phyloP scores from a whole-genome alignment of 2,888 invertebrate species.

The Noctua janthina region DNA sequence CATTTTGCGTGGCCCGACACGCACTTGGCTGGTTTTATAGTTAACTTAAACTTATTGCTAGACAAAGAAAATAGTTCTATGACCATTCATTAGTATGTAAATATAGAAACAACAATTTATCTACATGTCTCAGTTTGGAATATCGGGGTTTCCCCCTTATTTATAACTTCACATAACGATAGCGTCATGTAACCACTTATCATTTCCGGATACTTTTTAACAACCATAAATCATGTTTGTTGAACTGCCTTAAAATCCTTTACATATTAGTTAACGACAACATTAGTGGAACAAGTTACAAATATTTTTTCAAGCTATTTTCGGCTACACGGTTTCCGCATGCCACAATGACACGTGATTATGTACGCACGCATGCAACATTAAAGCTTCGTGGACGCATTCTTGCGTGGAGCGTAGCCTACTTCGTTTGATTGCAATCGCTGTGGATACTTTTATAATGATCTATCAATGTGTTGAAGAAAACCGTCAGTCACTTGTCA shows the following conservation, averaged over 20 bases:
- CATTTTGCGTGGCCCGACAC: too few relatives aligned
- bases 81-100: background rate
- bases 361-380: constrained; percentile 56
- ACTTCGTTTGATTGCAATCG: constrained; percentile 52
- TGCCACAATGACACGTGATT: constrained; percentile 46
- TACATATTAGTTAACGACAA: constrained; percentile 26
- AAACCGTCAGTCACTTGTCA: constrained; percentile 24
- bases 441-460: constrained; percentile 23
- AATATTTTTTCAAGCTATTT: constrained; percentile 56
- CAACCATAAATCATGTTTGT: background rate
- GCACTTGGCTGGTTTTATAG: too few relatives aligned
- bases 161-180: background rate
- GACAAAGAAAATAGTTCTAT: background rate
- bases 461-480: constrained; percentile 32
- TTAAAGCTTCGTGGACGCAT: constrained; percentile 49
- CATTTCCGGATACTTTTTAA: background rate
- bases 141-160: constrained; percentile 16
- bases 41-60: background rate
- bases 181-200: background rate
- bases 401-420: constrained; percentile 56
- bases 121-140: background rate
- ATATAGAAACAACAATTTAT: background rate
- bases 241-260: constrained; percentile 15
- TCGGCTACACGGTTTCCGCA: constrained; percentile 59
- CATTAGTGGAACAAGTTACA: constrained; percentile 39